Evolutionary conservation across 2,113 vertebrate species (phyloP).

Genomic region (Leptocoma aspasia): DNA sequence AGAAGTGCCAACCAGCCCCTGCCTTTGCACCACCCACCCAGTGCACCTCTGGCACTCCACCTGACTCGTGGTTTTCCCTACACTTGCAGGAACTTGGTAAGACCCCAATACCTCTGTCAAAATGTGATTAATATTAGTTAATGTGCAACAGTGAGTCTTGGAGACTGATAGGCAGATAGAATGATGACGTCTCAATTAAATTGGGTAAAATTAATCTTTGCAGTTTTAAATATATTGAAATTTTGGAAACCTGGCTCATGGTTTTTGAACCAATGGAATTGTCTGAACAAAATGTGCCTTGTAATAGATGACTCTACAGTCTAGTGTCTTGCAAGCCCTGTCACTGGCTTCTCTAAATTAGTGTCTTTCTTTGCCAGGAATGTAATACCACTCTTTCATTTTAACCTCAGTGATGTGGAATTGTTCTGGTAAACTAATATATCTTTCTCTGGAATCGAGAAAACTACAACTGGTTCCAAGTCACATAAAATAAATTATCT

Average conservation of each 20-base stretch:
- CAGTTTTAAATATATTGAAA: not conserved
- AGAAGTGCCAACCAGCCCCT: rapidly evolving
- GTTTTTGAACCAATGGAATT: not conserved
- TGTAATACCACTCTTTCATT: not conserved
- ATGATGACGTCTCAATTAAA: not conserved
- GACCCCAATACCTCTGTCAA: not conserved
- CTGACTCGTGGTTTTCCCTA: not conserved
- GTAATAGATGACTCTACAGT: not conserved
- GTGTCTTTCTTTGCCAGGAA: not conserved
- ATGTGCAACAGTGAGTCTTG: not conserved
- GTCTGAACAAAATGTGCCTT: not conserved
- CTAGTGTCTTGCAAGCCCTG: not conserved
- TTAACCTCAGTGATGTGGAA: not conserved
- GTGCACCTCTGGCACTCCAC: not conserved
- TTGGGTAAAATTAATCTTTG: not conserved
- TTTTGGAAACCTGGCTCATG: not conserved
- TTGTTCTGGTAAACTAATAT: not conserved
- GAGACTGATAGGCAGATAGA: not conserved
- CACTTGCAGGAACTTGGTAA: not conserved
- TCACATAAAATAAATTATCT: not conserved
- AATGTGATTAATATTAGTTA: not conserved
- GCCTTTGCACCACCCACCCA: not conserved
- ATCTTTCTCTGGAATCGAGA: not conserved
- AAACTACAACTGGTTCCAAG: not conserved
- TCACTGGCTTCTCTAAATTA: not conserved